A percentile compares a stretch with the other conserved stretches of the same genome.
Conservation (phyloP, 2,888 invertebrate species). For the Lasioglossum marginatum region DNA sequence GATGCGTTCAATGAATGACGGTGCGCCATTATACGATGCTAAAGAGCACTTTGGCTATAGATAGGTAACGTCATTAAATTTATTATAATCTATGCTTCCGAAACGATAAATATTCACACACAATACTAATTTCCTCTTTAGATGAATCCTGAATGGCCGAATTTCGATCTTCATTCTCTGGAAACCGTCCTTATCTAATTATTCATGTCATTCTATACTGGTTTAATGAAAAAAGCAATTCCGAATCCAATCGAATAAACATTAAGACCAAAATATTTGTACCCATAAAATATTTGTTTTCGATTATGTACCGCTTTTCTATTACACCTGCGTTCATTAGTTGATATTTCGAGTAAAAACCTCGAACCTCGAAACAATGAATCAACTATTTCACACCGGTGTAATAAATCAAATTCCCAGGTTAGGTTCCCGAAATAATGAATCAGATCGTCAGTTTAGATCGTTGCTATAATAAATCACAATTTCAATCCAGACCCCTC, state of each 20-base stretch:
- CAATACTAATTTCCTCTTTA: neutral
- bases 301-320: neutral
- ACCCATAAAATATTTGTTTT: neutral
- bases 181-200: neutral
- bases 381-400: neutral
- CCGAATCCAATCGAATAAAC: neutral
- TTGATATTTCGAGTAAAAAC: neutral
- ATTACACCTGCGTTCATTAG: neutral
- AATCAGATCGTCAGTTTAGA: constrained; percentile 7
- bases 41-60: neutral
- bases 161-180: neutral
- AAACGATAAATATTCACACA: constrained; percentile 1
- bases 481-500: neutral
- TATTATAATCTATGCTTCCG: constrained; percentile 16
- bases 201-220: neutral
- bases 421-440: constrained; percentile 5
- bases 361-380: neutral
- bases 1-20: neutral
- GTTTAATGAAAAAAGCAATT: neutral
- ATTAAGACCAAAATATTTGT: neutral
- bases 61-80: constrained; percentile 35
- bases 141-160: neutral
- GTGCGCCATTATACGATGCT: neutral
- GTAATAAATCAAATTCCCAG: neutral
- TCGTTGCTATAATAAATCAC: neutral